Evolutionary conservation across 2,888 invertebrate genomes (phyloP).

Genomic region (Hedychridium roseum): DNA sequence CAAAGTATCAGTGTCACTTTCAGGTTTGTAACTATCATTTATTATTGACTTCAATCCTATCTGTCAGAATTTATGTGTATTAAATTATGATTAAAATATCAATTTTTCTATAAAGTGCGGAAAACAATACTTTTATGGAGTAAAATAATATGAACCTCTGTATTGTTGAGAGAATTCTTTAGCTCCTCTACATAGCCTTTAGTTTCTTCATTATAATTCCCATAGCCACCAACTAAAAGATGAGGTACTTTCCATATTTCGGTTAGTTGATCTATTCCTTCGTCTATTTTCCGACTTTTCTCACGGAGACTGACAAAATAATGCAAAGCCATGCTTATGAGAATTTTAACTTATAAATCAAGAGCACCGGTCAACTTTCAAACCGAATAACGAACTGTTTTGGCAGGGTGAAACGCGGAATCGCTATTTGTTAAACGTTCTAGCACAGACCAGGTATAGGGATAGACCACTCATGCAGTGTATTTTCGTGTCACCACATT

Average conservation of each 20-base stretch:
- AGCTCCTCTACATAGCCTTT: slow-evolving; percentile 8
- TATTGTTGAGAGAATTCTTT: slow-evolving; percentile 6
- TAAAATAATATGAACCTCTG: slow-evolving; percentile 2
- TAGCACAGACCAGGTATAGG: too few species aligned
- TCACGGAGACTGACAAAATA: slow-evolving; percentile 15
- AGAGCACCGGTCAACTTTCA: too few species aligned
- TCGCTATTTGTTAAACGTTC: too few species aligned
- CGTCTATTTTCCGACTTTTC: slow-evolving; percentile 21
- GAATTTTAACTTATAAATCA: too few species aligned
- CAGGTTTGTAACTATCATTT: slow-evolving; percentile 1
- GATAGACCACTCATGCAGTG: too few species aligned
- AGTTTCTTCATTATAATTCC: slow-evolving; percentile 12
- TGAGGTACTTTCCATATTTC: slow-evolving; percentile 20
- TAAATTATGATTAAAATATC: neutral
- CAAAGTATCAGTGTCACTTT: neutral
- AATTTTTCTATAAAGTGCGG: slow-evolving; percentile 1
- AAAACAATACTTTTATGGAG: neutral
- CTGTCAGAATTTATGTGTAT: neutral
- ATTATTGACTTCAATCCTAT: slow-evolving; percentile 4
- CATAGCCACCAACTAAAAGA: slow-evolving; percentile 22
- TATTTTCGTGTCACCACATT: too few species aligned
- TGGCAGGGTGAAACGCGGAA: too few species aligned
- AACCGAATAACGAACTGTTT: too few species aligned
- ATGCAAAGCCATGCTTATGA: slow-evolving; percentile 15
- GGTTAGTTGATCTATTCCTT: slow-evolving; percentile 15